Evolutionary conservation across 2,888 invertebrate species (phyloP).

Genomic region (Conistra vaccinii): DNA sequence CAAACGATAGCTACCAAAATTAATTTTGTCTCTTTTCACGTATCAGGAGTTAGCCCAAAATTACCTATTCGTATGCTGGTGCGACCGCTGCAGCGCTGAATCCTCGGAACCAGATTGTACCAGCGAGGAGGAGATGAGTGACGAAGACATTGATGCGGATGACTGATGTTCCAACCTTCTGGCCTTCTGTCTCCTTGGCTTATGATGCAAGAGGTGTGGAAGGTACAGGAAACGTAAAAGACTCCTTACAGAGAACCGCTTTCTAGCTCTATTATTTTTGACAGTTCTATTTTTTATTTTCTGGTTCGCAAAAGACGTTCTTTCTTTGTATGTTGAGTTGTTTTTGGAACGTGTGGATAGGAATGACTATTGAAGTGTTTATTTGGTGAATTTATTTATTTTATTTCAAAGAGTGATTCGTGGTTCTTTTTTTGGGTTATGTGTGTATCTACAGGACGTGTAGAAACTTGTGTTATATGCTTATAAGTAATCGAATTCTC

Average conservation of each 20-base stretch:
- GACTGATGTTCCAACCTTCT: conserved; percentile 90
- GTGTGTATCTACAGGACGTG: conserved; percentile 11
- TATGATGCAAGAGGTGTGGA: conserved; percentile 70
- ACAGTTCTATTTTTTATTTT: conserved; percentile 32
- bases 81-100: conserved; percentile 94
- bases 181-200: conserved; percentile 87
- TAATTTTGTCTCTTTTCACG: neutral
- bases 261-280: conserved; percentile 14
- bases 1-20: neutral
- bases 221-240: conserved; percentile 38
- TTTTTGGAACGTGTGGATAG: conserved; percentile 22
- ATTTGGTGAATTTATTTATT: neutral
- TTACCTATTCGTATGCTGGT: conserved; percentile 96
- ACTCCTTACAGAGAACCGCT: conserved; percentile 32
- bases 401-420: neutral
- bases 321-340: conserved; percentile 38
- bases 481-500: conserved; percentile 7
- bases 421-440: conserved; percentile 9
- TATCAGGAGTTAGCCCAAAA: conserved; percentile 92
- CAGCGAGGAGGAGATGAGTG: conserved; percentile 94
- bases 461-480: neutral
- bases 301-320: conserved; percentile 29
- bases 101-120: conserved; percentile 95
- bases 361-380: conserved; percentile 14
- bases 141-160: conserved; percentile 86